phyloP scores from a whole-genome alignment of 53 echinoderm and acorn worm genomes.

The Luidia sarsii region DNA sequence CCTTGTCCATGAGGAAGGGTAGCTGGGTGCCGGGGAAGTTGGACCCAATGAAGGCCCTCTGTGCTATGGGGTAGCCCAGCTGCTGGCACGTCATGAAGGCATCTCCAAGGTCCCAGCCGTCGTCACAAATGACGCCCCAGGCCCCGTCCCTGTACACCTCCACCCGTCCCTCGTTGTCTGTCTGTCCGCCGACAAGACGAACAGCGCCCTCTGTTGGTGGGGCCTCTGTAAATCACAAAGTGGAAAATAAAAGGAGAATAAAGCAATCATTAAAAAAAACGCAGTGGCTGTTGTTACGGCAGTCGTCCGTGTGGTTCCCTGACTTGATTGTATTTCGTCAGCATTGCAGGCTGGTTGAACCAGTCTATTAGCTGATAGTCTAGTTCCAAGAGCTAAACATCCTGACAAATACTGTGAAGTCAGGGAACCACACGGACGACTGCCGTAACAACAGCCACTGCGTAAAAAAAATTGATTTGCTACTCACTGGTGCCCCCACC shows the following conservation, averaged over 20 bases:
- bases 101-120: constrained; percentile 16
- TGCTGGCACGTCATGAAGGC: constrained; percentile 25
- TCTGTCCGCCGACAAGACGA: constrained; percentile 23
- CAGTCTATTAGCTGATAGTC: too few species aligned
- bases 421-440: too few species aligned
- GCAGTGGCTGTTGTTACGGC: too few species aligned
- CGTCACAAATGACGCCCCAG: constrained; percentile 33
- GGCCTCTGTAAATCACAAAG: background rate
- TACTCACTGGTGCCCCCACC: too few species aligned
- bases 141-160: background rate
- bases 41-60: constrained; percentile 16
- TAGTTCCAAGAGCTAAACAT: too few species aligned
- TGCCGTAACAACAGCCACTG: too few species aligned
- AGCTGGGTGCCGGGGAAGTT: background rate
- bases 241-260: background rate
- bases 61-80: constrained; percentile 20
- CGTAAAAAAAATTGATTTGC: too few species aligned
- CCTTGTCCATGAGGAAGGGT: background rate
- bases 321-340: too few species aligned
- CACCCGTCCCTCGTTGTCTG: constrained; percentile 24
- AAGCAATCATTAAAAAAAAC: too few species aligned
- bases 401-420: too few species aligned
- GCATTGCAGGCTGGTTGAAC: too few species aligned
- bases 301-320: too few species aligned
- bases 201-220: constrained; percentile 2